Evolutionary conservation across 2,888 invertebrate genomes (phyloP), one percentile per base, ranked within the genome.

Genomic region (Macrostomum cliftonense): DNA sequence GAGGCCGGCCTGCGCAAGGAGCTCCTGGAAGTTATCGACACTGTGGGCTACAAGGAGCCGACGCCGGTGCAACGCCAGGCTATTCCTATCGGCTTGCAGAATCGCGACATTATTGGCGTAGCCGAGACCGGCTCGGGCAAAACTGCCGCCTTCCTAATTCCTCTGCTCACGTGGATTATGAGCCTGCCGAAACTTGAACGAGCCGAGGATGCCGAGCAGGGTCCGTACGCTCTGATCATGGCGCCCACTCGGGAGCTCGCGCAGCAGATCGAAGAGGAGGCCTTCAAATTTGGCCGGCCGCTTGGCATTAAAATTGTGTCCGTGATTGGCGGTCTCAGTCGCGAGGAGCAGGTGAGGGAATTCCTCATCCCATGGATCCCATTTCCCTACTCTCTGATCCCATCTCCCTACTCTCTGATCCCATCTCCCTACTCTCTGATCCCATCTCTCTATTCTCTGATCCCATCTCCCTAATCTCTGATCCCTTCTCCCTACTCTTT

Each of bases 101-200:
- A 76, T 60, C 64, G 74, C 36, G 76, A 99, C 66, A 93, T 99
- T 58, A 99, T 99, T 64, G 97, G 97, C 68, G 93, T 97, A 14
- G 95, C 97, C 42, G 97, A 97, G 74, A 97, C 97, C 53, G 97
- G 97, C 63, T 87, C 87, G 43, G 97, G 97, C 70, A 99, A 99
- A 76, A 99, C 97, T 0, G 76, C 93, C 39, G 97, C 97, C 5
- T 99, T 97, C 72, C 78, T 99, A 7, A 87, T 99, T 66, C 97
- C 97, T 1, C 71, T 99, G 42, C 74, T 99, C 1, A 82, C 87
- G 37, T 99, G 97, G 97, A 95, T 99, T 64, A 89, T 89, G 61
- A 86, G 87, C 28, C 74, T 97, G 44, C 97, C 97, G 0, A 97
- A 97, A 73, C 85, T 82, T 60, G 93, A 87, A 11, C 16, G 40